Evolutionary conservation across 2,113 vertebrate genomes (phyloP).

Genomic region (Calidris pugnax): DNA sequence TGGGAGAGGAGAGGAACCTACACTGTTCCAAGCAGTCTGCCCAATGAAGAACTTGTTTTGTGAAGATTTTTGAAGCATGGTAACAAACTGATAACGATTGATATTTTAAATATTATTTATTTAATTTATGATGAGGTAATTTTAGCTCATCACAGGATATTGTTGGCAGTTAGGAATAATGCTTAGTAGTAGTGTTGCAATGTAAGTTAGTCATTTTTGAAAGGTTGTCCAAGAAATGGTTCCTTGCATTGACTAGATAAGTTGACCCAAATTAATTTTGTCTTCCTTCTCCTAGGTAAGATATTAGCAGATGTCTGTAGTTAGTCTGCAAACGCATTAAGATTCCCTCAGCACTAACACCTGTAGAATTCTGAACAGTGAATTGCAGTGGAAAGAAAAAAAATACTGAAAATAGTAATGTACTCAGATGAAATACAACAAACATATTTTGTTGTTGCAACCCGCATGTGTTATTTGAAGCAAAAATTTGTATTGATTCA

Average conservation of each 20-base stretch:
- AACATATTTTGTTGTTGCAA: not conserved
- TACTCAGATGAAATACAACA: not conserved
- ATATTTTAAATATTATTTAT: not conserved
- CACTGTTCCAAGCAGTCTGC: not conserved
- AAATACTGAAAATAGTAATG: not conserved
- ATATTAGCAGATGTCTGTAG: not conserved
- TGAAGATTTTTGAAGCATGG: not conserved
- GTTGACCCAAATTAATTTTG: not conserved
- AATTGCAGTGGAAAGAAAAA: not conserved
- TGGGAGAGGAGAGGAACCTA: not conserved
- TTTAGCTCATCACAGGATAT: not conserved
- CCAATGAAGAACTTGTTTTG: not conserved
- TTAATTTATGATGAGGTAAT: not conserved
- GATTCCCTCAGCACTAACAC: not conserved
- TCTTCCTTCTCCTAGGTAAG: not conserved
- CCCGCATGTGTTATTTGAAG: slow-evolving; percentile 16
- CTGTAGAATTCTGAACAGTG: not conserved
- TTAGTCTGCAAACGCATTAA: not conserved
- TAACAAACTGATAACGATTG: not conserved
- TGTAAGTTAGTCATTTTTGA: not conserved
- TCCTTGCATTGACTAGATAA: not conserved
- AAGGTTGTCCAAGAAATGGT: not conserved
- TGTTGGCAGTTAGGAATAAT: not conserved
- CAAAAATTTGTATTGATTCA: slow-evolving; percentile 8
- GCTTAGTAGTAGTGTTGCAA: not conserved